phyloP scores from a whole-genome alignment of 2,888 invertebrate genomes.

The Temnothorax ravouxi region DNA sequence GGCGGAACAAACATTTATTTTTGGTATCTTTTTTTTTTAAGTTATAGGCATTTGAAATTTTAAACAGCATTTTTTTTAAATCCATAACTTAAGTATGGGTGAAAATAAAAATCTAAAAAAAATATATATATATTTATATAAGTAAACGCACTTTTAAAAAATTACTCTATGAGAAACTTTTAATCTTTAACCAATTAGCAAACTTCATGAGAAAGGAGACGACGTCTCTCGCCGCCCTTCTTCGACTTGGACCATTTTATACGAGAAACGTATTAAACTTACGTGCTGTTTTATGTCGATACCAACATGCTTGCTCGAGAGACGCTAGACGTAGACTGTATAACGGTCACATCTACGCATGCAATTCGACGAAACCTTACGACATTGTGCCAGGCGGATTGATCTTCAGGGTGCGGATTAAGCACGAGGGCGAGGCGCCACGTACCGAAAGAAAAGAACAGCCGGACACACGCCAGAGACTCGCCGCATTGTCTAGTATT shows the following conservation, averaged over 20 bases:
- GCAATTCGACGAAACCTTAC: conserved; percentile 80
- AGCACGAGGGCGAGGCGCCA: conserved; percentile 72
- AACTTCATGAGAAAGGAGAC: not conserved
- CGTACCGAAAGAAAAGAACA: conserved; percentile 46
- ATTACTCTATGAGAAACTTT: not conserved
- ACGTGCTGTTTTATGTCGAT: conserved; percentile 61
- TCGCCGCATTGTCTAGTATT: conserved; percentile 34
- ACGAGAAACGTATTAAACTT: conserved; percentile 5
- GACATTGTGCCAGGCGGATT: conserved; percentile 67
- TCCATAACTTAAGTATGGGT: no score
- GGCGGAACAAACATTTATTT: no score
- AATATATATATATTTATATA: not conserved
- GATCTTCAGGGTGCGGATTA: conserved; percentile 81
- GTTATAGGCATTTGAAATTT: no score
- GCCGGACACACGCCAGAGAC: not conserved
- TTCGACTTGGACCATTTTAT: not conserved
- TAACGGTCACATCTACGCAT: conserved; percentile 66
- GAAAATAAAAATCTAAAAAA: no score
- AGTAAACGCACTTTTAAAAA: not conserved
- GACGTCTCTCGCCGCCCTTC: not conserved
- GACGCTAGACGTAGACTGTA: conserved; percentile 69
- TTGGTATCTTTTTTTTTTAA: no score
- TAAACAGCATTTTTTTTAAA: no score
- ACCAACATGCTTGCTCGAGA: conserved; percentile 55
- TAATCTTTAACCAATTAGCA: not conserved